phyloP scores from a whole-genome alignment of 2,888 invertebrate genomes.

The Theretra japonica region DNA sequence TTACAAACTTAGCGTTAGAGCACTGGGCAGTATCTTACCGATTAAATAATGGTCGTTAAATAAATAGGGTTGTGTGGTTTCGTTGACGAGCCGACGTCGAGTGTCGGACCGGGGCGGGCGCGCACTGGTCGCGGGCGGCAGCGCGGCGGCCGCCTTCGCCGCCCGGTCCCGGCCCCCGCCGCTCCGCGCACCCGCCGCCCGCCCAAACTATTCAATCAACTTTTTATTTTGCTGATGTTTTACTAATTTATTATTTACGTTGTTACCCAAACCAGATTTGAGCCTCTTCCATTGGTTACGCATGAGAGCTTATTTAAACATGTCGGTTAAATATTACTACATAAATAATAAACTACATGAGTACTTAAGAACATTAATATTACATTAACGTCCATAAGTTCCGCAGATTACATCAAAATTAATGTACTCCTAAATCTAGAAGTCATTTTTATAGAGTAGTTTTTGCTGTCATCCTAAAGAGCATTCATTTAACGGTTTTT shows the following conservation, averaged over 20 bases:
- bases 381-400: background rate
- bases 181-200: constrained; percentile 39
- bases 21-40: constrained; percentile 78
- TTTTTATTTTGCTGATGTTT: constrained; percentile 61
- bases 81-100: constrained; percentile 85
- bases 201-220: constrained; percentile 63
- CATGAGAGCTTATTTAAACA: constrained; percentile 18
- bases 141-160: constrained; percentile 45
- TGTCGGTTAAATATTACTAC: constrained; percentile 17
- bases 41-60: constrained; percentile 77
- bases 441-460: background rate
- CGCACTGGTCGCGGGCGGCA: constrained; percentile 73
- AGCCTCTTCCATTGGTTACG: constrained; percentile 16
- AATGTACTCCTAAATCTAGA: no score
- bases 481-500: background rate
- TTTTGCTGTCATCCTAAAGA: background rate
- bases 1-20: constrained; percentile 52
- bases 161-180: constrained; percentile 17
- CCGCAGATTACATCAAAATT: background rate
- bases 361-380: background rate
- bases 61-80: constrained; percentile 75
- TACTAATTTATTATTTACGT: constrained; percentile 57
- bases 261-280: constrained; percentile 29
- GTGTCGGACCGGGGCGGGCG: constrained; percentile 83
- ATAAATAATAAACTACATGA: background rate